Base-by-base conservation (phyloP, 1,140 invertebrate species). In the Conopomorpha cramerella region DNA sequence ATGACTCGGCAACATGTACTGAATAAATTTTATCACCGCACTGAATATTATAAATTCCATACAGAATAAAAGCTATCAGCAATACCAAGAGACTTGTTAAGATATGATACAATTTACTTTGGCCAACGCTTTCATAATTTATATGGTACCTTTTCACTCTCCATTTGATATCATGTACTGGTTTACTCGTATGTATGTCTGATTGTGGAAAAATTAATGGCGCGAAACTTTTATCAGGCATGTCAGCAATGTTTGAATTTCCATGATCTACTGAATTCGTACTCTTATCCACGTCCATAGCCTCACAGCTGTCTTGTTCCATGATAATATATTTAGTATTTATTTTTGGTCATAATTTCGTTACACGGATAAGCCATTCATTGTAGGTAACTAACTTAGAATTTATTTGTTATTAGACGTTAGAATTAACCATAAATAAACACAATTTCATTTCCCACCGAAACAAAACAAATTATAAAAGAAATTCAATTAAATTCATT, bases 251-350 rank as follows among this genome's bases (percentile, higher is more conserved):
- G 3, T 30, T 30, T 11, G 11, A 14, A 11, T n/a, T 61, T 61
- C 67, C 67, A 10, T 46, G 44, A 35, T 37, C 51, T 13, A 42
- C 28, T n/a, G 70, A 72, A 44, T 54, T 51, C 15, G 44, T 29
- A 40, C 67, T 76, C 26, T 59, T 34, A 49, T 76, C 71, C 31
- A 76, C 42, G 38, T 76, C 71, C 71, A 76, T 76, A 7, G 71
- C 58, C 36, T 76, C 71, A 38, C 38, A 60, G 46, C 54, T 63
- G n/a, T 31, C 41, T 43, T 29, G 27, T 10, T 44, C 39, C 42
- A 50, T 47, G 13, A 13, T 43, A 47, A 34, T 43, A 38, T 43
- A 29, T n/a, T n/a, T n/a, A n/a, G n/a, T n/a, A n/a, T n/a, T n/a
- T n/a, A n/a, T n/a, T n/a, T n/a, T n/a, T n/a, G n/a, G n/a, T n/a